Evolutionary conservation across 2,113 vertebrate genomes (phyloP).

Genomic region (Glaucomys volans): DNA sequence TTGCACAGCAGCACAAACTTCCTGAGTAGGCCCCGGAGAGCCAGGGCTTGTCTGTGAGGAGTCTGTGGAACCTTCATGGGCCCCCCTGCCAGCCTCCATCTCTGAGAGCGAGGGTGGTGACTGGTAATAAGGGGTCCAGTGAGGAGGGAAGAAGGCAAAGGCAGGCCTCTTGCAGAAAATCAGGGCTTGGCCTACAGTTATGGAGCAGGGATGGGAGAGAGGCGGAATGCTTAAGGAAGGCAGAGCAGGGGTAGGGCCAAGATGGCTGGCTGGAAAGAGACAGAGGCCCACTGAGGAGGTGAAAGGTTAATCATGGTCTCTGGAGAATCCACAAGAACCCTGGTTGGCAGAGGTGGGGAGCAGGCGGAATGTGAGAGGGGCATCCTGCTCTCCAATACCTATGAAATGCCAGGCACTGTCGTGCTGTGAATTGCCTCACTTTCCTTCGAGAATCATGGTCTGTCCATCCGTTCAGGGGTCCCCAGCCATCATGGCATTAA

Average conservation of each 20-base stretch:
- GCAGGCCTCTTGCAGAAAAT: background rate
- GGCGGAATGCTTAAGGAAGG: background rate
- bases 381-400: background rate
- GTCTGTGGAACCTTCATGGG: background rate
- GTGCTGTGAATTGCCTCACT: background rate
- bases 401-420: too few species aligned
- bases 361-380: background rate
- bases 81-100: background rate
- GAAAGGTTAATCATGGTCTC: background rate
- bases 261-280: background rate
- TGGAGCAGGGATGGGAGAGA: background rate
- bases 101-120: background rate
- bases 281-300: background rate
- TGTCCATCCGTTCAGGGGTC: background rate
- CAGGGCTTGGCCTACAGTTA: background rate
- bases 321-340: background rate
- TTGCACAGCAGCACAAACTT: background rate
- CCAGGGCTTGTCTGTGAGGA: background rate
- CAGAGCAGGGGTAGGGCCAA: background rate
- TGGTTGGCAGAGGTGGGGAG: background rate
- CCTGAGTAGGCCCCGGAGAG: background rate
- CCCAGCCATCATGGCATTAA: too few species aligned
- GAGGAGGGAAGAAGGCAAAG: too few species aligned
- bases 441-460: background rate
- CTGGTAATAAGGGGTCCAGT: background rate